Evolutionary conservation across 64 coral and sea anemone genomes (phyloP), one percentile per base, ranked within the genome.

Genomic region (Catalaphyllia jardinei): DNA sequence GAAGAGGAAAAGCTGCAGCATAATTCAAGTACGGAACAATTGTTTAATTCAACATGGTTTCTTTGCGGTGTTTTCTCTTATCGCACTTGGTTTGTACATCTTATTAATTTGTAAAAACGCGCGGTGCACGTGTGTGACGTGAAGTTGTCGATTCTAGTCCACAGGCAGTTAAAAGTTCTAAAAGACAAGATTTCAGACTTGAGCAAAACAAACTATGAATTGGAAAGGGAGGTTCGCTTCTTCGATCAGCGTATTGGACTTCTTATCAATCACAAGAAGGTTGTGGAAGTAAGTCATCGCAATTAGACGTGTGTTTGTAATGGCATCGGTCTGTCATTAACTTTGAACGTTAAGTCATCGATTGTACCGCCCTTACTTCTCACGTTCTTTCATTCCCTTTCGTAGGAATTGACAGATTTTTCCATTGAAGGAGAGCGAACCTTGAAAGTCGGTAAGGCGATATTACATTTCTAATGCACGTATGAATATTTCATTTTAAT

Each of bases 181-280:
- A 98, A 98, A 88, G 76, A 90, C 27, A 88, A 95, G 60, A 98
- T 98, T 29, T 98, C 96, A 8, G 90, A 98, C 33, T 91, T 88
- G 29, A 95, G 96, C 82, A 98, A 93, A 87, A 92, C 89, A 71
- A 98, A 98, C 87, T 98, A 95, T 78, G 96, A 98, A 30, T 75
- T 98, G 72, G 96, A 98, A 52, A 92, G 86, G 60, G 93, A 98
- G 57, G 96, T 95, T n/a, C 90, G 92, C 19, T 92, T 95, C 72
- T 98, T 98, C 78, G 96, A 98, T 92, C 94, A 98, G 55, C 88
- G 90, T 60, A 98, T 98, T 31, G 96, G 93, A 8, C 84, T 98
- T 17, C 89, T 98, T 28, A 95, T 98, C 80, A 95, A 95, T 84
- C 94, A 98, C 88, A 88, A 94, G 64, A 98, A 95, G 51, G 84